phyloP scores from a whole-genome alignment of 1,140 invertebrate species.

The Chironomus striatipennis region DNA sequence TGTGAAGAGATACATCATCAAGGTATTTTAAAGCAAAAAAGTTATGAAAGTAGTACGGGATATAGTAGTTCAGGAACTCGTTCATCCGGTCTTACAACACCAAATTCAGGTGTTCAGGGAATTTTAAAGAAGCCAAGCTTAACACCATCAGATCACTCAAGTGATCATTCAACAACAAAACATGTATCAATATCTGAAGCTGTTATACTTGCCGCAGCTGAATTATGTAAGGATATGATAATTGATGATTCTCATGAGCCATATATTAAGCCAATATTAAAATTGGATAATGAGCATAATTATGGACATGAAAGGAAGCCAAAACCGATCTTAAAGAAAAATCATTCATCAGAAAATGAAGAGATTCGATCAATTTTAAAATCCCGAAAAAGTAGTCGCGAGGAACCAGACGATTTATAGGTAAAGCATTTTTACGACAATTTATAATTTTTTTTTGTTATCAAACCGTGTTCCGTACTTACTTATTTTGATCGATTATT shows the following conservation, averaged over 20 bases:
- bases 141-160: conserved; percentile 41
- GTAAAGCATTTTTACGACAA: not conserved
- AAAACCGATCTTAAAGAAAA: conserved; percentile 75
- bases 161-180: conserved; percentile 40
- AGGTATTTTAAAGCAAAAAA: conserved; percentile 59
- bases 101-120: conserved; percentile 57
- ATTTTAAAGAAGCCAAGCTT: conserved; percentile 62
- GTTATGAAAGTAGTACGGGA: conserved; percentile 50
- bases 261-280: conserved; percentile 66
- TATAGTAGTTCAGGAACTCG: conserved; percentile 42
- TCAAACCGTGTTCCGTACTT: too few species aligned
- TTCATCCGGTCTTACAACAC: conserved; percentile 40
- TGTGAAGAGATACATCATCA: conserved; percentile 44
- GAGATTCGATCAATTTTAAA: conserved; percentile 65
- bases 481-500: not conserved
- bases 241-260: conserved; percentile 32
- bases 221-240: conserved; percentile 32
- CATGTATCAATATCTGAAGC: conserved; percentile 63
- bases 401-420: conserved; percentile 30
- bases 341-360: conserved; percentile 68
- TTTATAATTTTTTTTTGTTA: too few species aligned
- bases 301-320: conserved; percentile 43
- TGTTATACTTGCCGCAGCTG: conserved; percentile 55
- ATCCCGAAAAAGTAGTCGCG: conserved; percentile 51
- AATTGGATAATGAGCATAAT: conserved; percentile 40